These are phyloP conservation scores for Stegophylla sp. DNA, from an alignment of 2,888 invertebrate species.

Conservation along the genomic window DNA sequence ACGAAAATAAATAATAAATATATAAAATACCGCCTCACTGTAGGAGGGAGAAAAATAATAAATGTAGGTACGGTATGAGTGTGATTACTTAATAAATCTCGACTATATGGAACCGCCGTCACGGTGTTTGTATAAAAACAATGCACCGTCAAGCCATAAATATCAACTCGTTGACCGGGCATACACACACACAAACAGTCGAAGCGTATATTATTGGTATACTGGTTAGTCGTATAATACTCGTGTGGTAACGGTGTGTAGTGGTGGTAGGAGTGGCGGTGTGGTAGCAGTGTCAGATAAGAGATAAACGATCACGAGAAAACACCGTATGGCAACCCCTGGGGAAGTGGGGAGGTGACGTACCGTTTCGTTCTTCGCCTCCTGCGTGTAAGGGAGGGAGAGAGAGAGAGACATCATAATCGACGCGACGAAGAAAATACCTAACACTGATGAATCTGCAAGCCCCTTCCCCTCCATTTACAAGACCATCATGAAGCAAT, in stretches of 20 bases:
- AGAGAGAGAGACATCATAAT: not conserved
- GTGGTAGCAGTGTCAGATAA: not conserved
- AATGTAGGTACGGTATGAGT: not conserved
- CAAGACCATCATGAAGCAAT: not conserved
- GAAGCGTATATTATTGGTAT: not conserved
- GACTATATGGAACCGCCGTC: constrained; percentile 5
- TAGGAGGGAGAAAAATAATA: constrained; percentile 31
- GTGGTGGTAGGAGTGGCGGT: not conserved
- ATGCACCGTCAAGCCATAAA: constrained; percentile 27
- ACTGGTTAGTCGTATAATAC: not conserved
- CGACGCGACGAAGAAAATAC: not conserved
- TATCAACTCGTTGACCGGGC: not conserved
- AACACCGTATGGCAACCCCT: not conserved
- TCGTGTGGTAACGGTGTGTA: not conserved
- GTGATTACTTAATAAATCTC: constrained; percentile 51
- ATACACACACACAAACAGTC: not conserved
- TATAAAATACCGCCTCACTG: not conserved
- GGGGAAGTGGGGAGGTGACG: not conserved
- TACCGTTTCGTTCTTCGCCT: not conserved
- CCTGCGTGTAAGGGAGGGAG: not conserved
- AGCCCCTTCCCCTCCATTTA: not conserved
- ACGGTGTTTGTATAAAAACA: constrained; percentile 5
- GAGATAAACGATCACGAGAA: constrained; percentile 15
- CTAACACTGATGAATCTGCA: not conserved
- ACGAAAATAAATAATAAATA: constrained; percentile 14